Conservation (phyloP, 2,888 invertebrate genomes). For the Hofmannophila pseudospretella region DNA sequence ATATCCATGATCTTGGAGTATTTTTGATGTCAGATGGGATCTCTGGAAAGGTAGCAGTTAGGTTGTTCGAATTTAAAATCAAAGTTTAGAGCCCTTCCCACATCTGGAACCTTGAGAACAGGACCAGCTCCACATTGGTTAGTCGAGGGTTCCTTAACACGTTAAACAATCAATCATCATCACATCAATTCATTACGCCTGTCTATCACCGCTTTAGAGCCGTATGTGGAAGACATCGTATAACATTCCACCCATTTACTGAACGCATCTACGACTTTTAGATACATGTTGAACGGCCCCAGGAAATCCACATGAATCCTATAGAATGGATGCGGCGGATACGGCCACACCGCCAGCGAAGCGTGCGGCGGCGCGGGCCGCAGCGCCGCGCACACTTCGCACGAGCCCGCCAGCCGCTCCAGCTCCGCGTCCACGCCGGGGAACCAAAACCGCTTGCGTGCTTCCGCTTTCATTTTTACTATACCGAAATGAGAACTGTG, state of each 20-base stretch:
- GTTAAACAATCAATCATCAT: no score
- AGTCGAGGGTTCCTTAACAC: no score
- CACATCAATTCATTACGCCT: conserved; percentile 17
- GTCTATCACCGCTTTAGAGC: conserved; percentile 10
- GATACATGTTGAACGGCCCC: conserved; percentile 17
- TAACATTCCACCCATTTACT: conserved; percentile 24
- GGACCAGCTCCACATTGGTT: no score
- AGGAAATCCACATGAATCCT: conserved; percentile 24
- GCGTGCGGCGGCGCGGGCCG: conserved; percentile 3
- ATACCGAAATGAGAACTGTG: no score
- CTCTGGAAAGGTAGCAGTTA: no score
- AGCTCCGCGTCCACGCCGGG: conserved; percentile 16
- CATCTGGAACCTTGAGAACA: no score
- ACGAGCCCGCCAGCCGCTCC: conserved; percentile 11
- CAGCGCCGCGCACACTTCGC: conserved; percentile 10
- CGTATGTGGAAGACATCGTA: conserved; percentile 8
- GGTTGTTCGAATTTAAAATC: no score
- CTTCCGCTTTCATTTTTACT: conserved; percentile 21
- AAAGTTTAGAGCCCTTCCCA: no score
- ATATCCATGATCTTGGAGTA: no score
- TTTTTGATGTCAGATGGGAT: no score
- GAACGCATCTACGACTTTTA: conserved; percentile 18
- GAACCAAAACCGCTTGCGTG: conserved; percentile 19
- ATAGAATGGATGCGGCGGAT: no score
- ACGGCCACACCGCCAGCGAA: no score